phyloP scores from a whole-genome alignment of 2,797 vertebrate species.

The Podargus strigoides region DNA sequence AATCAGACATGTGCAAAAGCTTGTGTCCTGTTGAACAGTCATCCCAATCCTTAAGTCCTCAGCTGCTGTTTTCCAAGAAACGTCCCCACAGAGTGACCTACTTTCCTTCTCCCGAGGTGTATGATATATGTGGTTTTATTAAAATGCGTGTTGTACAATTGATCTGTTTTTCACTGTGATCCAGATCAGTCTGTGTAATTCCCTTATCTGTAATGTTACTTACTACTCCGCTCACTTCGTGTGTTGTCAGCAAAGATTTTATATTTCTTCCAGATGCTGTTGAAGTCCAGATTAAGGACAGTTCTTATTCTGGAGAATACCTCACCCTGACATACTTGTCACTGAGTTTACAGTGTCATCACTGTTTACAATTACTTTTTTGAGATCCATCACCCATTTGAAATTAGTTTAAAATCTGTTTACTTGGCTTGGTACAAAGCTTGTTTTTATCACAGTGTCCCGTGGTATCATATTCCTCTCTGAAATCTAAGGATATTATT shows the following conservation, averaged over 20 bases:
- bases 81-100: not conserved
- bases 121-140: not conserved
- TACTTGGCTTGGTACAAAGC: not conserved
- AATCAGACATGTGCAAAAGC: not conserved
- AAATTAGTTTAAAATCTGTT: not conserved
- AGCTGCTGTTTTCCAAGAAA: slow-evolving; percentile 28
- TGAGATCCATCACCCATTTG: not conserved
- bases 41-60: not conserved
- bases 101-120: not conserved
- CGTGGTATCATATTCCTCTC: not conserved
- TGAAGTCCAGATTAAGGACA: not conserved
- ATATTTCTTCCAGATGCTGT: not conserved
- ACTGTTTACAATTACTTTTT: not conserved
- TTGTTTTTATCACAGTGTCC: not conserved
- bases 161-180: slow-evolving; percentile 9
- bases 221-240: not conserved
- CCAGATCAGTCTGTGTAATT: slow-evolving; percentile 18
- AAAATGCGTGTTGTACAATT: not conserved
- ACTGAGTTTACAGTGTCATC: not conserved
- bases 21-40: not conserved
- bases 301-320: not conserved
- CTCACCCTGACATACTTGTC: not conserved
- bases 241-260: not conserved
- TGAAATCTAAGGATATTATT: slow-evolving; percentile 41
- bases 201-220: not conserved